These are phyloP conservation scores for Rhyzopertha dominica DNA, from an alignment of 1,140 invertebrate species.

Conservation along the genomic window DNA sequence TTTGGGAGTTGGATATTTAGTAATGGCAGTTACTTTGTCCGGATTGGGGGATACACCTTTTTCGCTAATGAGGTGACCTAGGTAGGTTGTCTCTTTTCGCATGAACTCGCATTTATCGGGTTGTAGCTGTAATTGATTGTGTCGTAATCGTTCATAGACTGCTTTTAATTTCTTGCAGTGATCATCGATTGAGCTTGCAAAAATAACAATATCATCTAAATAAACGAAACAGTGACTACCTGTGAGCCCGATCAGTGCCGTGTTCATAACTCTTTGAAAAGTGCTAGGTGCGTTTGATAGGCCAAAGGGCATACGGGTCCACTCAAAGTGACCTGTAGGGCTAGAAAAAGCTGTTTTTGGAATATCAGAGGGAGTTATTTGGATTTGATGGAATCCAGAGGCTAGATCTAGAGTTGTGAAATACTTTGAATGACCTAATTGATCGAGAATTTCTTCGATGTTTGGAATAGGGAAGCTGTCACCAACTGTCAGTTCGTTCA, in stretches of 20 bases:
- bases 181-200: slow-evolving; percentile 32
- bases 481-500: slow-evolving; percentile 38
- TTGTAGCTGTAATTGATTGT: slow-evolving; percentile 27
- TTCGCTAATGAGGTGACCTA: slow-evolving; percentile 24
- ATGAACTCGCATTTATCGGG: slow-evolving; percentile 18
- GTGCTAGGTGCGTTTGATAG: slow-evolving; percentile 36
- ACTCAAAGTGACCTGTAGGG: slow-evolving; percentile 35
- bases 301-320: slow-evolving; percentile 40
- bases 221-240: slow-evolving; percentile 36
- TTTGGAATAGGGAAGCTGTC: slow-evolving; percentile 49
- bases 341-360: slow-evolving; percentile 49
- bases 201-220: slow-evolving; percentile 47
- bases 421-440: slow-evolving; percentile 44
- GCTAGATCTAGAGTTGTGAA: slow-evolving; percentile 50
- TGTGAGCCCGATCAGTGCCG: slow-evolving; percentile 37
- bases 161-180: slow-evolving; percentile 17
- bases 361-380: slow-evolving; percentile 37
- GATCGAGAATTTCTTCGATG: slow-evolving; percentile 48
- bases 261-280: slow-evolving; percentile 44
- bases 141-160: slow-evolving; percentile 13
- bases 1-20: slow-evolving; percentile 21
- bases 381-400: slow-evolving; percentile 51
- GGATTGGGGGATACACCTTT: slow-evolving; percentile 26
- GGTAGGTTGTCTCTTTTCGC: slow-evolving; percentile 18
- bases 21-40: slow-evolving; percentile 19